A percentile compares a stretch with the other conserved stretches of the same genome.
Evolutionary conservation across 2,113 vertebrate genomes (phyloP).

Genomic region (Eudyptes chrysolophus): DNA sequence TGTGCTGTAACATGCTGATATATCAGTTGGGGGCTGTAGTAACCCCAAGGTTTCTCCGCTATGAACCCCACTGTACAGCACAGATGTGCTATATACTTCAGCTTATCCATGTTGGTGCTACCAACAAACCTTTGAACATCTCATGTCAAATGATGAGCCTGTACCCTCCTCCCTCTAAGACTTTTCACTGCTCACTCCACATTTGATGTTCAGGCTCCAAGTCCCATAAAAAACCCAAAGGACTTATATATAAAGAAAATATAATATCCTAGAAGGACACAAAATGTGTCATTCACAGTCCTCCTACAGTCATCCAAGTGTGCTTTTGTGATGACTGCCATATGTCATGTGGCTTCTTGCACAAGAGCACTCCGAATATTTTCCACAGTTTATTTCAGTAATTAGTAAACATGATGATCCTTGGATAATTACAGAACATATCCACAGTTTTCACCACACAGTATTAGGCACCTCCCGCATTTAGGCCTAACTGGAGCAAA

Average conservation of each 20-base stretch:
- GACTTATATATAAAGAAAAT: background rate
- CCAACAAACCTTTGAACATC: background rate
- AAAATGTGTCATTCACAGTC: background rate
- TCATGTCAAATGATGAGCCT: background rate
- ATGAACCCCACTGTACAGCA: background rate
- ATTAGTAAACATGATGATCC: conserved; percentile 23
- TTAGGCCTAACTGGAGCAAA: background rate
- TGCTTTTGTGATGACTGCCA: conserved; percentile 15
- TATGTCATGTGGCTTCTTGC: conserved; percentile 24
- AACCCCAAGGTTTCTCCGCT: background rate
- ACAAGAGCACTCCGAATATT: conserved; percentile 33
- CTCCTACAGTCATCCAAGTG: conserved; percentile 38
- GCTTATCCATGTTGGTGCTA: background rate
- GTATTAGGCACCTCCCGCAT: background rate
- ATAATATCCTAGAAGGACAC: background rate
- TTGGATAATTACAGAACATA: conserved; percentile 1
- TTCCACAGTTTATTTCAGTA: conserved; percentile 2
- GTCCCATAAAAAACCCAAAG: background rate
- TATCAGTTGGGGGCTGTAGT: background rate
- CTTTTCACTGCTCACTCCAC: background rate
- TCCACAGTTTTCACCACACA: background rate
- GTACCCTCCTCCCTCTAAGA: background rate
- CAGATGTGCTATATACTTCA: background rate
- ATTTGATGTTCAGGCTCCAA: background rate
- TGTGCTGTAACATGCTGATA: background rate